Percentiles rank a stretch among this genome's conserved stretches.
These are phyloP conservation scores for Mimachlamys varia DNA, from an alignment of 2,888 invertebrate species.

Conservation along the genomic window DNA sequence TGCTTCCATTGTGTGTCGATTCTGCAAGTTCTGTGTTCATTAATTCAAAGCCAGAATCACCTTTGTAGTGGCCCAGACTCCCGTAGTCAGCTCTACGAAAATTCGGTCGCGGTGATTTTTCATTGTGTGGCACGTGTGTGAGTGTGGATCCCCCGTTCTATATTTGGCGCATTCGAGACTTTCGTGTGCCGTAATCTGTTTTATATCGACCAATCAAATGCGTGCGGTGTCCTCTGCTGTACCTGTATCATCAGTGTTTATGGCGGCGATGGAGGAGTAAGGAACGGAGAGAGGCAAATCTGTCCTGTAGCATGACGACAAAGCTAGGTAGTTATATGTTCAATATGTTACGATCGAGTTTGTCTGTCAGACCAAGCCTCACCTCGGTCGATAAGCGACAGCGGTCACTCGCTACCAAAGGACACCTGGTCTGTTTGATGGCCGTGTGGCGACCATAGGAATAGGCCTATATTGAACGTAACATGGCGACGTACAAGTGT, in stretches of 20 bases:
- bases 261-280: not conserved
- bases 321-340: not conserved
- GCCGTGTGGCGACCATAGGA: not conserved
- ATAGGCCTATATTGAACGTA: not conserved
- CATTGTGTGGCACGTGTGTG: not conserved
- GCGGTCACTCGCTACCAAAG: slow-evolving; percentile 21
- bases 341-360: slow-evolving; percentile 5
- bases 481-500: slow-evolving; percentile 18
- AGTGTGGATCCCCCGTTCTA: not conserved
- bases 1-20: no score
- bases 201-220: slow-evolving; percentile 10
- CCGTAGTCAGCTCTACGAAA: no score
- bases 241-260: slow-evolving; percentile 10
- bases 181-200: not conserved
- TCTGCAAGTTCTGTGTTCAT: no score
- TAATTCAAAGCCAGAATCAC: no score
- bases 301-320: no score
- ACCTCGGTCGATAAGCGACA: slow-evolving; percentile 24
- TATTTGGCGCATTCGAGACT: slow-evolving; percentile 20
- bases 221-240: not conserved
- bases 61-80: no score
- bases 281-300: not conserved
- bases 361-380: not conserved
- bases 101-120: no score
- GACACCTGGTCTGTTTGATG: slow-evolving; percentile 17